A percentile compares a stretch with the other conserved stretches of the same genome.
phyloP scores from a whole-genome alignment of 2,888 invertebrate species.

The Sisyra terminalis region DNA sequence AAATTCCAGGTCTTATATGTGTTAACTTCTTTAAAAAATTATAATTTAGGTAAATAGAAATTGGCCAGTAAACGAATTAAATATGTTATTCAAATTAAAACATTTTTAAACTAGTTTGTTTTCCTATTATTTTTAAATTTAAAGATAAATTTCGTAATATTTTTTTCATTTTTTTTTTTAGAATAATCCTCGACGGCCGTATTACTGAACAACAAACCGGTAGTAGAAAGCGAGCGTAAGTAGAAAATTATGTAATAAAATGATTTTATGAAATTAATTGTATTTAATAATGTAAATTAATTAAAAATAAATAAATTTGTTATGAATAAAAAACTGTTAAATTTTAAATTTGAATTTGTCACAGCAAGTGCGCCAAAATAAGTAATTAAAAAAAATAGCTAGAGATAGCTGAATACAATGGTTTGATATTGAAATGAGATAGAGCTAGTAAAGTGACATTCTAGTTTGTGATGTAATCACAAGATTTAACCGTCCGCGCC shows the following conservation, averaged over 20 bases:
- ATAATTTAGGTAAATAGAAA: no score
- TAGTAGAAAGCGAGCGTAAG: neutral
- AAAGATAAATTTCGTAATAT: no score
- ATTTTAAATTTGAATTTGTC: neutral
- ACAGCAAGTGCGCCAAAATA: neutral
- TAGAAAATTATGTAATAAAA: neutral
- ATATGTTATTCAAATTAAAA: no score
- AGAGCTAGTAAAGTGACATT: neutral
- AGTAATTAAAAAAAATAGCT: neutral
- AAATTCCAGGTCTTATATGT: no score
- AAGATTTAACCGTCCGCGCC: conserved; percentile 3
- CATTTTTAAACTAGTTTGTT: no score
- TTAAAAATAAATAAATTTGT: neutral
- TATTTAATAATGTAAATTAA: neutral
- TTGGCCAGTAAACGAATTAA: no score
- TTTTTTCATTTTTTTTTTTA: conserved; percentile 31
- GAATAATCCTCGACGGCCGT: conserved; percentile 78
- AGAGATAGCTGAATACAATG: neutral
- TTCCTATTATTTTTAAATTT: no score
- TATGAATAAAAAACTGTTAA: neutral
- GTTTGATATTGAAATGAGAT: neutral
- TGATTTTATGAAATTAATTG: neutral
- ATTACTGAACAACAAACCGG: conserved; percentile 44
- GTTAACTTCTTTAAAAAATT: no score
- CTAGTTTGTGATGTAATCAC: neutral